A percentile compares a stretch with the other conserved stretches of the same genome.
Conservation (phyloP, 2,113 vertebrate genomes). For the Zosterops borbonicus region DNA sequence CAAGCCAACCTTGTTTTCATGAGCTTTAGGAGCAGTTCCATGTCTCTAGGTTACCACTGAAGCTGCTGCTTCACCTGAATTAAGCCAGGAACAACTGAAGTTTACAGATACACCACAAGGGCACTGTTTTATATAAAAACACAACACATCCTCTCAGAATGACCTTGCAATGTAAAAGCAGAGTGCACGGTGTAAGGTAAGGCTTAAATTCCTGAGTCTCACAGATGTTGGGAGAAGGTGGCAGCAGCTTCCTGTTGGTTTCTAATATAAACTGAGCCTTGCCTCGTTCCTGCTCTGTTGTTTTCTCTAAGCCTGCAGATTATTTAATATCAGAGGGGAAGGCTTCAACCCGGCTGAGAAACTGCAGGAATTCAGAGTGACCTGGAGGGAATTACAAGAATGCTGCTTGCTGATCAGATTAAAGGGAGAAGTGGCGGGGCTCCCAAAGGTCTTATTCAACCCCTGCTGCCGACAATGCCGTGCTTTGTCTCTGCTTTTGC, state of each 20-base stretch:
- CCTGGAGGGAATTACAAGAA: slow-evolving; percentile 68
- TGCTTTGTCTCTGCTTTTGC: slow-evolving; percentile 58
- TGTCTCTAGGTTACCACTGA: not conserved
- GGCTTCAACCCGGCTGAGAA: slow-evolving; percentile 68
- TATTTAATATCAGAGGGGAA: slow-evolving; percentile 59
- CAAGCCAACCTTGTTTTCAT: not conserved
- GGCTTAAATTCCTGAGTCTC: not conserved
- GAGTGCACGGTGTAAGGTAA: not conserved
- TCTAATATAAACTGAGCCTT: slow-evolving; percentile 8
- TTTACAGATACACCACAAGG: not conserved
- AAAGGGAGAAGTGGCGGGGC: slow-evolving; percentile 56
- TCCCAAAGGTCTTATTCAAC: slow-evolving; percentile 66
- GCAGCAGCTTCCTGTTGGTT: not conserved
- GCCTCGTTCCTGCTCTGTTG: not conserved
- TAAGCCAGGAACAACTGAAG: not conserved
- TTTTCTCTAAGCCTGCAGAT: slow-evolving; percentile 29
- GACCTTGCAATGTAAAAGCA: not conserved
- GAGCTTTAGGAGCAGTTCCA: not conserved
- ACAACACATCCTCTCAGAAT: not conserved
- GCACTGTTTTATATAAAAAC: not conserved
- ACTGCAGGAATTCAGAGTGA: slow-evolving; percentile 63
- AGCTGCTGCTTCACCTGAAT: not conserved
- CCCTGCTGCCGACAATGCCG: slow-evolving; percentile 37
- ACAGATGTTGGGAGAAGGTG: not conserved
- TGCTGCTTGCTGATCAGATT: slow-evolving; percentile 66